Evolutionary conservation across 2,888 invertebrate genomes (phyloP), one percentile per base, ranked within the genome.

Genomic region (Tenthredo livida): DNA sequence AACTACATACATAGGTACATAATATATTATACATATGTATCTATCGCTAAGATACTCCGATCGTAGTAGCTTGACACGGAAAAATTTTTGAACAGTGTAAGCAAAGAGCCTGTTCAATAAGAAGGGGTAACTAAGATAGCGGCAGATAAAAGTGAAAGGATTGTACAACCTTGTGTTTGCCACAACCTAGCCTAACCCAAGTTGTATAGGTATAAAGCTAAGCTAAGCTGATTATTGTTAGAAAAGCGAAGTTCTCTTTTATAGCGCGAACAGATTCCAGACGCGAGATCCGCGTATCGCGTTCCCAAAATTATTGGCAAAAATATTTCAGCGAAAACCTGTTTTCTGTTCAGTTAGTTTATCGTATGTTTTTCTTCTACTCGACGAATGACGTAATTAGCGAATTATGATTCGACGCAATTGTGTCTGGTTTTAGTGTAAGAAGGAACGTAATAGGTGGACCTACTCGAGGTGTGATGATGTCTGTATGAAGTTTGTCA

Each of bases 91-190:
- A 61, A 61, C 61, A 25, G 61, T 21, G 61, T 61, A 77, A 40
- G 17, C 2, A 40, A 61, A 61, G 58, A 61, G 37, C 40, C 50
- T 10, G 43, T 21, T 4, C 12, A 33, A 37, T 12, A 0, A 29
- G 33, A 15, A 61, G 50, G 33, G 61, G 21, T 21, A 61, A n/a
- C 33, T 54, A 88, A 89, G 87, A 86, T 89, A 89, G 87, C 88
- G 87, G 70, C 85, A 87, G 90, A 92, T 92, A 91, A 92, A 92
- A 92, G 92, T 92, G 92, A 92, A 92, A 92, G 92, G 92, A 91
- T 88, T 87, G 89, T 89, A 88, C 90, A 92, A 92, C 92, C 92
- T 92, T 92, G 92, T 88, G 85, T 88, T 89, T 86, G 73, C 85
- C 82, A 73, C 85, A 70, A 85, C 86, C 84, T 86, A 84, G 67